Percentiles rank a stretch among this genome's conserved stretches.
Evolutionary conservation across 2,797 vertebrate species (phyloP).

Genomic region (Gila robusta): DNA sequence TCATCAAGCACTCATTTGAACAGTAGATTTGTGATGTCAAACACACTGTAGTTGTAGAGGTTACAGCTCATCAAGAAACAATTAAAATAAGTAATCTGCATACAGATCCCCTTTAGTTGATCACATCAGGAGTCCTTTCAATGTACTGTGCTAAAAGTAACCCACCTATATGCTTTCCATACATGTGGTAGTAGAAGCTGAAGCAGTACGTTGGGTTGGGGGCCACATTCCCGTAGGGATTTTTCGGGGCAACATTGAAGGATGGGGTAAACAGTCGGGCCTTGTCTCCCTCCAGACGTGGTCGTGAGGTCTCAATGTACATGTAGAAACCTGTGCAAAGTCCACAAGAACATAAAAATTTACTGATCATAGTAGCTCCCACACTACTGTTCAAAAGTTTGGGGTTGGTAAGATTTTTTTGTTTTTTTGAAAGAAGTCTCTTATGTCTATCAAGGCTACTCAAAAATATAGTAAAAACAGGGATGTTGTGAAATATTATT

Average conservation of each 20-base stretch:
- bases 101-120: constrained; percentile 20
- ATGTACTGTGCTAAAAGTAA: not conserved
- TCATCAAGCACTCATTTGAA: not conserved
- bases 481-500: not conserved
- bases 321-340: constrained; percentile 89
- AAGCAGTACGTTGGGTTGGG: constrained; percentile 87
- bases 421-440: not conserved
- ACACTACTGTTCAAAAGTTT: not conserved
- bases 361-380: not conserved
- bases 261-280: constrained; percentile 90
- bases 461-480: not conserved
- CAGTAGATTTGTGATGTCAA: constrained; percentile 14
- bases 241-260: constrained; percentile 90
- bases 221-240: constrained; percentile 79
- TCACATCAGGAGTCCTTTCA: constrained; percentile 8
- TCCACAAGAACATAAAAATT: constrained; percentile 3
- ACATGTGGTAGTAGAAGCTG: constrained; percentile 79
- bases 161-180: constrained; percentile 92
- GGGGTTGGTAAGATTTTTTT: not conserved
- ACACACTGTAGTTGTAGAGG: not conserved
- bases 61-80: constrained; percentile 22
- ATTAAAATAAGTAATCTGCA: constrained; percentile 33
- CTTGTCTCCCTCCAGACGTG: constrained; percentile 88
- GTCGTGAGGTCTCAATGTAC: constrained; percentile 95
- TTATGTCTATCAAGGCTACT: not conserved